These are phyloP conservation scores for Sinosuthora webbiana DNA, from an alignment of 2,113 vertebrate species.

Conservation along the genomic window DNA sequence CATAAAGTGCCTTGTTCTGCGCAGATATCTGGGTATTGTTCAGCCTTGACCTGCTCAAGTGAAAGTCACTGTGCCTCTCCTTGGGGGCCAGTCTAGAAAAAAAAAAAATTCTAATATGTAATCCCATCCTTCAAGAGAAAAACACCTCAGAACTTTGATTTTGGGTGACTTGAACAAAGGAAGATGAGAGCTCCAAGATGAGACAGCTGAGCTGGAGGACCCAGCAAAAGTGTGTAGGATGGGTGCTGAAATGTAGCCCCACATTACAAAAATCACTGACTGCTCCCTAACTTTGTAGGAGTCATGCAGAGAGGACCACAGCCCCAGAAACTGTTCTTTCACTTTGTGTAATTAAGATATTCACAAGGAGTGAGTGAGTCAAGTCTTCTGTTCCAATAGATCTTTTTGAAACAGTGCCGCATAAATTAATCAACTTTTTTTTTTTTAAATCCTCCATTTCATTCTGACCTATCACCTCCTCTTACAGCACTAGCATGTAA, in stretches of 20 bases:
- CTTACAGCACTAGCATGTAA: constrained; percentile 21
- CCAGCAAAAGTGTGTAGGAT: background rate
- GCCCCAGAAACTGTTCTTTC: background rate
- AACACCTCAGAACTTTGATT: background rate
- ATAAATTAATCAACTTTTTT: constrained; percentile 27
- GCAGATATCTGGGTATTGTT: background rate
- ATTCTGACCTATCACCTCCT: constrained; percentile 33
- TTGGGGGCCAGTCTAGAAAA: background rate
- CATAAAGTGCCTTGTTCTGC: fast-evolving
- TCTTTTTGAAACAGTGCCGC: background rate
- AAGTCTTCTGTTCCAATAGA: background rate
- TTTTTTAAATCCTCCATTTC: background rate
- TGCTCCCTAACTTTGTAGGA: background rate
- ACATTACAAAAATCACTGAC: background rate
- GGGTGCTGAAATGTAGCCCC: background rate
- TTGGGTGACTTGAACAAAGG: background rate
- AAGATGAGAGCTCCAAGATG: background rate
- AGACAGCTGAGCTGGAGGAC: background rate
- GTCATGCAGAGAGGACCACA: background rate
- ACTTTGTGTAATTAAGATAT: background rate
- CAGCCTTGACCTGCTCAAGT: background rate
- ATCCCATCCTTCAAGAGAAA: background rate
- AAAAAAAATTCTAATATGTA: fast-evolving
- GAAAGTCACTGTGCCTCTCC: background rate
- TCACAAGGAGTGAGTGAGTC: background rate